Conservation (phyloP, 2,797 vertebrate genomes). For the Phrynocephalus vlangalii region DNA sequence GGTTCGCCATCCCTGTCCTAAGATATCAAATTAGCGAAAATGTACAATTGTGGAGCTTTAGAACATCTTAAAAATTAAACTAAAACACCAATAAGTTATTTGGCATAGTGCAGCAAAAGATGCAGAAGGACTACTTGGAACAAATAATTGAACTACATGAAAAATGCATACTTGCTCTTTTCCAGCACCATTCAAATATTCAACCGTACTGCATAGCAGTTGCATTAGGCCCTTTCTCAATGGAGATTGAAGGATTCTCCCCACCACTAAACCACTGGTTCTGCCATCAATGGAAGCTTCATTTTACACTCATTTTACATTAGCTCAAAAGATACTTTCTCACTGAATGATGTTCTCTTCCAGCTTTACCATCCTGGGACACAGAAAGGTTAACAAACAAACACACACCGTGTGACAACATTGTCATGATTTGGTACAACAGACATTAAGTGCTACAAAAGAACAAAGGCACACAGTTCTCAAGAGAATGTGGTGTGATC, state of each 20-base stretch:
- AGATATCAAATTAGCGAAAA: not conserved
- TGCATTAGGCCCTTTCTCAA: not conserved
- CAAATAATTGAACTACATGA: not conserved
- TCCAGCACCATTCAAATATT: not conserved
- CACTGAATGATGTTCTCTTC: slow-evolving; percentile 31
- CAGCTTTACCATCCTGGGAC: slow-evolving; percentile 55
- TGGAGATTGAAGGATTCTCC: not conserved
- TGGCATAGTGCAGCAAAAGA: not conserved
- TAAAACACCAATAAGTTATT: not conserved
- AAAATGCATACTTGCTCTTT: not conserved
- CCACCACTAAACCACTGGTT: not conserved
- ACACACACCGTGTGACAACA: slow-evolving; percentile 50
- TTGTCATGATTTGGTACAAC: slow-evolving; percentile 51
- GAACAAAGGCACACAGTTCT: not conserved
- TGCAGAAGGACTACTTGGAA: not conserved
- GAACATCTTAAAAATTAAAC: not conserved
- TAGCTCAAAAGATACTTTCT: not conserved
- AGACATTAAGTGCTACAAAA: slow-evolving; percentile 47
- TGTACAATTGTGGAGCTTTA: not conserved
- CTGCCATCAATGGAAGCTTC: not conserved
- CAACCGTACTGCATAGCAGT: not conserved
- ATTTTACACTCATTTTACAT: slow-evolving; percentile 15
- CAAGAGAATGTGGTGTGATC: not conserved
- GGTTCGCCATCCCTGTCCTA: no score
- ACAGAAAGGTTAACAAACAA: slow-evolving; percentile 51